phyloP scores from a whole-genome alignment of 2,113 vertebrate species.

The Scolopax mira region DNA sequence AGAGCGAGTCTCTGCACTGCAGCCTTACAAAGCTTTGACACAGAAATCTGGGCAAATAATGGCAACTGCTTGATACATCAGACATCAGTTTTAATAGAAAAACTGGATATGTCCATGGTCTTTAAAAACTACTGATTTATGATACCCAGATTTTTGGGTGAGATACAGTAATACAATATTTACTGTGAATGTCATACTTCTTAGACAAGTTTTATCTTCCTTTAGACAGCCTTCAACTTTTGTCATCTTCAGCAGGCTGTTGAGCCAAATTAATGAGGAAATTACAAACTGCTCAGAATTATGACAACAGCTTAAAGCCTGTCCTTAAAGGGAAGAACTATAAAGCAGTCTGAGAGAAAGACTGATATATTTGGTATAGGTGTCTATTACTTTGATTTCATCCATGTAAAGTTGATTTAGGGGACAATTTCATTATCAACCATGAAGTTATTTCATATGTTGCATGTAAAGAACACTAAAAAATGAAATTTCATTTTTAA shows the following conservation, averaged over 20 bases:
- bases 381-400: background rate
- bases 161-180: background rate
- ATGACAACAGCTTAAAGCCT: background rate
- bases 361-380: background rate
- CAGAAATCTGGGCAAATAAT: background rate
- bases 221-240: background rate
- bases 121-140: background rate
- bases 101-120: background rate
- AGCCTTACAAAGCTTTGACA: background rate
- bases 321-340: background rate
- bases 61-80: background rate
- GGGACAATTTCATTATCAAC: background rate
- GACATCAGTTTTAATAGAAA: background rate
- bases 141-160: background rate
- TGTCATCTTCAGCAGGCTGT: background rate
- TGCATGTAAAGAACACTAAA: background rate
- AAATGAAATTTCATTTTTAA: background rate
- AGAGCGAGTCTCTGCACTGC: background rate
- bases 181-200: background rate
- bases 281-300: background rate
- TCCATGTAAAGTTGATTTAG: background rate
- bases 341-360: background rate
- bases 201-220: background rate
- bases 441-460: background rate
- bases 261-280: background rate